Evolutionary conservation across 1,140 invertebrate genomes (phyloP).

Genomic region (Limonius californicus): DNA sequence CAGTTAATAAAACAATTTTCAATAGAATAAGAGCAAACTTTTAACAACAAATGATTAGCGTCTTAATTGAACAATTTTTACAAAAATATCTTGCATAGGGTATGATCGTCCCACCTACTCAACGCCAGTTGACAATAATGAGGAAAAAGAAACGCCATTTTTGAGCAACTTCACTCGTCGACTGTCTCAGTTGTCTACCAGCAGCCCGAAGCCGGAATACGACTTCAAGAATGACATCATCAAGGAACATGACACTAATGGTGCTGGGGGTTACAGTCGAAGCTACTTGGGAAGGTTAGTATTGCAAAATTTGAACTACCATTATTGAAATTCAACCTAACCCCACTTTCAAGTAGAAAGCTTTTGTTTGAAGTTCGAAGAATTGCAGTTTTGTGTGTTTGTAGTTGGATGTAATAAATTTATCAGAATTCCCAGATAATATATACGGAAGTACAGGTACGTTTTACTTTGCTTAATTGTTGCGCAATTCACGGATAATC

Average conservation of each 20-base stretch:
- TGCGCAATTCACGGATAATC: too few species aligned
- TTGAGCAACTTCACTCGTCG: constrained; percentile 62
- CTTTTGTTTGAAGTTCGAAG: too few species aligned
- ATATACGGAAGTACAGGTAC: too few species aligned
- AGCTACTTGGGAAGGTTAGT: constrained; percentile 27
- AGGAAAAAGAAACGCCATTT: constrained; percentile 57
- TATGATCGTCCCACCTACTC: background rate
- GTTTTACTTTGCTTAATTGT: too few species aligned
- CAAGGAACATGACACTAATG: constrained; percentile 43
- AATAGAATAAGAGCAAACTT: too few species aligned
- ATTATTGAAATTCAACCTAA: too few species aligned
- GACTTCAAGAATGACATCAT: constrained; percentile 37
- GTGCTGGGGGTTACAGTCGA: constrained; percentile 22
- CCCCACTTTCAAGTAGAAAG: background rate
- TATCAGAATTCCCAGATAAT: too few species aligned
- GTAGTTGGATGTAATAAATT: too few species aligned
- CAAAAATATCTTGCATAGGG: background rate
- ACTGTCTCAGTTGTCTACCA: constrained; percentile 54
- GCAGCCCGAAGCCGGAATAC: constrained; percentile 40
- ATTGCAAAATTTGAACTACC: too few species aligned
- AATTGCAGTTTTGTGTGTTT: too few species aligned
- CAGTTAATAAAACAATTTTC: too few species aligned
- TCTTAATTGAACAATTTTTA: background rate
- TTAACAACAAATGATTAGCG: too few species aligned
- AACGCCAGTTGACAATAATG: constrained; percentile 16